Conservation (phyloP, 2,113 vertebrate genomes). For the Dromiciops gliroides region DNA sequence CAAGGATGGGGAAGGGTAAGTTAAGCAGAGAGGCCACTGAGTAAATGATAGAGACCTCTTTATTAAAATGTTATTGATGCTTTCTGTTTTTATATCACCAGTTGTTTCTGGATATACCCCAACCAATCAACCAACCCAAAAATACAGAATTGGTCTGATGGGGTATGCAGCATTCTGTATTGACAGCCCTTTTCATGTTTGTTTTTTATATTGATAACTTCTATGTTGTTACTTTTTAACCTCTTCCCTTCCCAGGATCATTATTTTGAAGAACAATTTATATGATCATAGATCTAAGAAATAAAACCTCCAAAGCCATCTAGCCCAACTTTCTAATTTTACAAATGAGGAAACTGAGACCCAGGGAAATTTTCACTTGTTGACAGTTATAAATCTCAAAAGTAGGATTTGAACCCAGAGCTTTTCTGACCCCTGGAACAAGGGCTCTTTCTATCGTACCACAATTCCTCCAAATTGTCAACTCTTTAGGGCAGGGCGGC, state of each 20-base stretch:
- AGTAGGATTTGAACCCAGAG: neutral
- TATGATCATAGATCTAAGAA: neutral
- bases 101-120: neutral
- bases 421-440: neutral
- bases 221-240: neutral
- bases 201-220: neutral
- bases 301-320: neutral
- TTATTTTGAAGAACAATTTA: neutral
- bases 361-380: neutral
- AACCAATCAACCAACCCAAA: neutral
- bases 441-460: neutral
- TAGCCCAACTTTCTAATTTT: neutral
- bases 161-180: neutral
- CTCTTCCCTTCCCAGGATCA: neutral
- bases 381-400: neutral
- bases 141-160: neutral
- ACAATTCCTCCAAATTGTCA: neutral
- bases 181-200: neutral
- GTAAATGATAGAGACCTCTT: neutral
- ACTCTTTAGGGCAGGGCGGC: neutral
- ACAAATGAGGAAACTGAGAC: neutral
- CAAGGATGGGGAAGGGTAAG: conserved; percentile 69
- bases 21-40: conserved; percentile 57
- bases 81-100: neutral
- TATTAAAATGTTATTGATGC: neutral